Conservation (phyloP, 30 jellyfish, hydroid and myxozoan genomes). For the Aurelia sp. region DNA sequence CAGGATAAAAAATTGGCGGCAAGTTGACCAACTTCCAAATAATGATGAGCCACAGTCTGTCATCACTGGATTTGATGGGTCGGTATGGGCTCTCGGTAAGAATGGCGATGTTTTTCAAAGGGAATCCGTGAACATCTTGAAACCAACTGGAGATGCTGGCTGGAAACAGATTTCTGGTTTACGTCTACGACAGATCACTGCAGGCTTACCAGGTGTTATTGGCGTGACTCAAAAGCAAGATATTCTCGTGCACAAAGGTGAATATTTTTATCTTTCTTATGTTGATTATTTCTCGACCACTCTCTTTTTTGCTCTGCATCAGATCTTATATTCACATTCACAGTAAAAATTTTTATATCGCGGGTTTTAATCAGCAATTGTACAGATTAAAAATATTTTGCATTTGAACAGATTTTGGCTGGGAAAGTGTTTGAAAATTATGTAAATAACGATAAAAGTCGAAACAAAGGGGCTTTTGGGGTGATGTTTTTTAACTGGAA, state of each 20-base stretch:
- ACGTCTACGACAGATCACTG: slow-evolving; percentile 44
- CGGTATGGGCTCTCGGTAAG: slow-evolving; percentile 81
- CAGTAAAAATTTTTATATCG: no score
- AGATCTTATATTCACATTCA: no score
- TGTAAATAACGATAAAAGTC: no score
- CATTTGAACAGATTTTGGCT: not conserved
- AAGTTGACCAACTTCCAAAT: slow-evolving; percentile 39
- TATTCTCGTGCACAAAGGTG: slow-evolving; percentile 52
- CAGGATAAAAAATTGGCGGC: slow-evolving; percentile 39
- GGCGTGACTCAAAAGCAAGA: slow-evolving; percentile 40
- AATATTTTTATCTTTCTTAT: not conserved
- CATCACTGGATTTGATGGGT: slow-evolving; percentile 93
- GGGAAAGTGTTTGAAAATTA: no score
- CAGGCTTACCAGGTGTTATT: slow-evolving; percentile 79
- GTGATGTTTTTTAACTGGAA: no score
- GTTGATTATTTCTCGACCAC: not conserved
- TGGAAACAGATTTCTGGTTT: slow-evolving; percentile 72
- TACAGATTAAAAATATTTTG: not conserved
- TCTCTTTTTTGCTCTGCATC: no score
- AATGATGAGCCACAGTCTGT: slow-evolving; percentile 35
- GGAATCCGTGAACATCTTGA: slow-evolving; percentile 40
- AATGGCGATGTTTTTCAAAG: slow-evolving; percentile 70
- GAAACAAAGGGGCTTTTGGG: no score
- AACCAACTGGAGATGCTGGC: slow-evolving; percentile 75
- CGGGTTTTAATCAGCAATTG: not conserved